phyloP scores from a whole-genome alignment of 23 tunicate species.

The Ciona savignyi region DNA sequence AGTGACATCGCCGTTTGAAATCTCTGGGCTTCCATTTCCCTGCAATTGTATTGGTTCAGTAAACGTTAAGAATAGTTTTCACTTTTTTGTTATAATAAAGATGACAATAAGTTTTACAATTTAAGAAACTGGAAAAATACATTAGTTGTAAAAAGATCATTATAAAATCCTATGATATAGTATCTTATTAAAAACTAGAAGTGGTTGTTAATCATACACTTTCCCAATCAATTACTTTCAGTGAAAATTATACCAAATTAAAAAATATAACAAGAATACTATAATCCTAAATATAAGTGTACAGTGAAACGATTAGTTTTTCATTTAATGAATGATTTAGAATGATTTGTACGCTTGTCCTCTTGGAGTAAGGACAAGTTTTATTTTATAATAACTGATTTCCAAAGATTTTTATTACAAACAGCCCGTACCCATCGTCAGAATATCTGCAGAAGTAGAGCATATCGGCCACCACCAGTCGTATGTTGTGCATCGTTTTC shows the following conservation, averaged over 20 bases:
- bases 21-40: slow-evolving; percentile 84
- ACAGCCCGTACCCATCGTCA: slow-evolving; percentile 32
- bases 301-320: no score
- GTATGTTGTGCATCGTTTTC: slow-evolving; percentile 95
- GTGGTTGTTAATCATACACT: no score
- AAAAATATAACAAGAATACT: no score
- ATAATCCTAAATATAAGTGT: no score
- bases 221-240: no score
- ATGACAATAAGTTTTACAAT: no score
- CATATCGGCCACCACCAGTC: slow-evolving; percentile 59
- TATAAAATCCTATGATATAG: slow-evolving; percentile 79
- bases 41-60: slow-evolving; percentile 20
- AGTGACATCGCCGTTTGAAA: slow-evolving; percentile 87
- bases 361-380: background rate
- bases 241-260: no score
- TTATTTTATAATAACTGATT: background rate
- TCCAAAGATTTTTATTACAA: no score
- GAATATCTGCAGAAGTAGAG: slow-evolving; percentile 61
- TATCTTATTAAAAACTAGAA: no score
- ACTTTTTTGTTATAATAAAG: no score
- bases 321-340: no score
- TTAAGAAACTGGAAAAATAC: slow-evolving; percentile 44
- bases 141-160: slow-evolving; percentile 55
- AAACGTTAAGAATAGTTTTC: no score
- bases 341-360: background rate